Evolutionary conservation across 2,113 vertebrate species (phyloP).

Genomic region (Rhinogobius similis): DNA sequence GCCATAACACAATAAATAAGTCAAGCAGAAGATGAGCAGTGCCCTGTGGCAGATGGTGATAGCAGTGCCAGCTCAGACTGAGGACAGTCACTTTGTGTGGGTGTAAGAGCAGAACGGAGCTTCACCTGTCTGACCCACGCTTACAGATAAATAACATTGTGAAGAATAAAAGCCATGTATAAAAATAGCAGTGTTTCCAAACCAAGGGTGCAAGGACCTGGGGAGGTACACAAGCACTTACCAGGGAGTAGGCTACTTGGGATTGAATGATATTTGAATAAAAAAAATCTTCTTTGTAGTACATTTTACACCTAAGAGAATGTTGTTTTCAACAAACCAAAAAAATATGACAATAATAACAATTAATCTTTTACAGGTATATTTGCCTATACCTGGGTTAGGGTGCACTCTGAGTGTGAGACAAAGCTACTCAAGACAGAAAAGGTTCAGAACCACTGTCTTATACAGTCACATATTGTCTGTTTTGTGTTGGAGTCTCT

Average conservation of each 20-base stretch:
- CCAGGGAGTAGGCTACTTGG: too few relatives aligned
- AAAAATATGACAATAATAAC: too few relatives aligned
- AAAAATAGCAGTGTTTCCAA: constrained; percentile 13
- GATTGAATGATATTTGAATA: too few relatives aligned
- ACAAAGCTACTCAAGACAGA: too few relatives aligned
- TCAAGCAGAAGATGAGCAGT: constrained; percentile 60
- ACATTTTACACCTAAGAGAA: too few relatives aligned
- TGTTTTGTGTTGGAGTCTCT: background rate
- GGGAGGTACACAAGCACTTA: too few relatives aligned
- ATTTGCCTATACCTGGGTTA: too few relatives aligned
- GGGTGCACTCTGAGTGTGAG: too few relatives aligned
- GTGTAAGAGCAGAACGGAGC: constrained; percentile 21
- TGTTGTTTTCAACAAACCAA: too few relatives aligned
- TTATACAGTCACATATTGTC: constrained; percentile 13
- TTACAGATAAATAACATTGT: constrained; percentile 44
- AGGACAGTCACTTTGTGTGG: constrained; percentile 32
- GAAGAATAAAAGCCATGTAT: constrained; percentile 36
- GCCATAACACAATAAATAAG: constrained; percentile 67
- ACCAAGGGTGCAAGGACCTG: too few relatives aligned
- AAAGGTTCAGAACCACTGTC: background rate
- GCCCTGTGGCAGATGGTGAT: constrained; percentile 70
- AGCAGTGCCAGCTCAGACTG: constrained; percentile 59
- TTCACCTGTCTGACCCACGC: constrained; percentile 33
- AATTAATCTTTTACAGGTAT: too few relatives aligned
- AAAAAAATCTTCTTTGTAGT: too few relatives aligned